Percentiles rank a stretch among this genome's conserved stretches.
Evolutionary conservation across 2,797 vertebrate genomes (phyloP).

Genomic region (Microctenopoma stevenorrisi): DNA sequence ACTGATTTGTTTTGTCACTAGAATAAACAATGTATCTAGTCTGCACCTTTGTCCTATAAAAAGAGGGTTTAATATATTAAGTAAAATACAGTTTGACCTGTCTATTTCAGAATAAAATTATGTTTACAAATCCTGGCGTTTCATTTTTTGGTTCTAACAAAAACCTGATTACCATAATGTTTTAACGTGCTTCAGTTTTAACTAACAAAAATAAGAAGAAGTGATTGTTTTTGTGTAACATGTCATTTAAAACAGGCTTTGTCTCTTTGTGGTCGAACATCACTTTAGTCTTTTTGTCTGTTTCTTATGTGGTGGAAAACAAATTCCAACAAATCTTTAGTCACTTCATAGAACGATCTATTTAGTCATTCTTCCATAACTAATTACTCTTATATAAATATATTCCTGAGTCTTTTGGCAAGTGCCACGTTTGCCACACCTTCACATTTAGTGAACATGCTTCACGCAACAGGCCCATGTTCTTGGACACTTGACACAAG

Average conservation of each 20-base stretch:
- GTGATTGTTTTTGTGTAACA: neutral
- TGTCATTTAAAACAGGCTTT: conserved; percentile 1
- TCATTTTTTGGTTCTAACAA: conserved; percentile 11
- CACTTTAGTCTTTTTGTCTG: neutral
- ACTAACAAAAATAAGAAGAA: conserved; percentile 13
- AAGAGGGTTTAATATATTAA: neutral
- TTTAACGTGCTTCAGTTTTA: neutral
- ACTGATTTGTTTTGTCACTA: conserved; percentile 1
- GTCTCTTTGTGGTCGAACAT: neutral
- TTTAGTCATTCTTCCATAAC: too few species aligned
- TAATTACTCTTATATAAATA: too few species aligned
- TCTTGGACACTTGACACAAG: neutral
- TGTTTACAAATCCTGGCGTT: conserved; percentile 11
- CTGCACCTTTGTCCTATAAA: neutral
- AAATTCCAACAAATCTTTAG: neutral
- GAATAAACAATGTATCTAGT: neutral
- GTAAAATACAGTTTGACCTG: neutral
- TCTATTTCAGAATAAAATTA: neutral
- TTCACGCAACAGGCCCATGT: neutral
- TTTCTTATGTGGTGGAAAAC: neutral
- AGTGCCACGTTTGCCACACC: too few species aligned
- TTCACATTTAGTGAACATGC: neutral
- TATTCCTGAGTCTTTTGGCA: neutral
- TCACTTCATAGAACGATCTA: neutral
- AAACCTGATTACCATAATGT: neutral